Evolutionary conservation across 2,797 vertebrate genomes (phyloP).

Genomic region (Manis pentadactyla): DNA sequence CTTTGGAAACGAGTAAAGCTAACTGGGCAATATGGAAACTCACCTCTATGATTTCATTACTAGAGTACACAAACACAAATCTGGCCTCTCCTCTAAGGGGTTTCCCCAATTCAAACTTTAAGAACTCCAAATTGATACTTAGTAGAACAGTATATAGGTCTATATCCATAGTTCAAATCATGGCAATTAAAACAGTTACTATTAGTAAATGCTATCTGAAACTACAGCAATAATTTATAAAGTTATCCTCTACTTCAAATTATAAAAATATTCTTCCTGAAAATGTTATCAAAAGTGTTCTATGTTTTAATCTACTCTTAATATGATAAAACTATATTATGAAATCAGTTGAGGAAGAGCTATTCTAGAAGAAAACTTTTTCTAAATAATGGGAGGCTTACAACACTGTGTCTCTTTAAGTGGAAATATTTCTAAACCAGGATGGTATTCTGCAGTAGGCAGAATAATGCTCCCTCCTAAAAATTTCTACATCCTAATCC

Average conservation of each 20-base stretch:
- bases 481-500: not conserved
- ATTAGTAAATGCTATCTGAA: not conserved
- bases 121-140: not conserved
- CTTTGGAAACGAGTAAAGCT: not conserved
- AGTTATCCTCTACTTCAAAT: not conserved
- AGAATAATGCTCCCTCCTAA: not conserved
- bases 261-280: conserved; percentile 21
- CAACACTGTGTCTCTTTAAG: not conserved
- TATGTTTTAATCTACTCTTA: not conserved
- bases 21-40: not conserved
- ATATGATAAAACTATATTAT: not conserved
- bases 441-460: not conserved
- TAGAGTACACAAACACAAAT: not conserved
- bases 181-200: not conserved
- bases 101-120: not conserved
- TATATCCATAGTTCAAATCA: not conserved
- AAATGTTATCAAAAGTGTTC: not conserved
- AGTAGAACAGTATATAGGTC: not conserved
- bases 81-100: not conserved
- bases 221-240: not conserved
- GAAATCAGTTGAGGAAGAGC: not conserved
- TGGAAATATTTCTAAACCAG: conserved; percentile 8
- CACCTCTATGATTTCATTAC: not conserved
- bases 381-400: not conserved
- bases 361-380: not conserved